These are phyloP conservation scores for Leptinotarsa rubiginosa DNA, from an alignment of 2,888 invertebrate species.

Conservation along the genomic window DNA sequence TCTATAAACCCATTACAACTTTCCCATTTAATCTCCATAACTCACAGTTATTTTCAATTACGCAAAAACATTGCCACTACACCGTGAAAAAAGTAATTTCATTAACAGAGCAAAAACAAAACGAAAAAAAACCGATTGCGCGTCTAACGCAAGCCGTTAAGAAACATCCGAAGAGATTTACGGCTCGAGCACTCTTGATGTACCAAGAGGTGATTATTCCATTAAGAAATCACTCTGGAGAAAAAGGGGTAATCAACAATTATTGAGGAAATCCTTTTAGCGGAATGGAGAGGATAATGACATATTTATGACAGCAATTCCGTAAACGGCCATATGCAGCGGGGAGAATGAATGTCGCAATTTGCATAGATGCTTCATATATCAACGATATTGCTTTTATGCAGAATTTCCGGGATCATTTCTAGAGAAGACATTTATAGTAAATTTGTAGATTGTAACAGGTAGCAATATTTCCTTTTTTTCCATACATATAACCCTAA, in stretches of 20 bases:
- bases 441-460: neutral
- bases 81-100: neutral
- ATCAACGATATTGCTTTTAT: neutral
- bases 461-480: too few relatives aligned
- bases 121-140: neutral
- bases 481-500: too few relatives aligned
- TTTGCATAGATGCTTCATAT: neutral
- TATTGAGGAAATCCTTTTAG: slow-evolving; percentile 9
- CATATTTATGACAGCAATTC: slow-evolving; percentile 7
- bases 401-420: neutral
- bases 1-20: neutral
- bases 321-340: neutral
- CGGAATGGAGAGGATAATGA: slow-evolving; percentile 8
- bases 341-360: neutral
- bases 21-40: neutral
- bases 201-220: slow-evolving; percentile 10
- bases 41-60: slow-evolving; percentile 3
- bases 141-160: slow-evolving; percentile 9
- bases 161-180: slow-evolving; percentile 17
- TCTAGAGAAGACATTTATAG: neutral
- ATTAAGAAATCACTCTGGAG: slow-evolving; percentile 12
- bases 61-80: neutral
- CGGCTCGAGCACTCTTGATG: slow-evolving; percentile 9
- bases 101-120: slow-evolving; percentile 5
- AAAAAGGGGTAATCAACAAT: slow-evolving; percentile 16